Percentiles rank a stretch among this genome's conserved stretches.
These are phyloP conservation scores for Bombus picipes DNA, from an alignment of 1,140 invertebrate species.

Conservation along the genomic window DNA sequence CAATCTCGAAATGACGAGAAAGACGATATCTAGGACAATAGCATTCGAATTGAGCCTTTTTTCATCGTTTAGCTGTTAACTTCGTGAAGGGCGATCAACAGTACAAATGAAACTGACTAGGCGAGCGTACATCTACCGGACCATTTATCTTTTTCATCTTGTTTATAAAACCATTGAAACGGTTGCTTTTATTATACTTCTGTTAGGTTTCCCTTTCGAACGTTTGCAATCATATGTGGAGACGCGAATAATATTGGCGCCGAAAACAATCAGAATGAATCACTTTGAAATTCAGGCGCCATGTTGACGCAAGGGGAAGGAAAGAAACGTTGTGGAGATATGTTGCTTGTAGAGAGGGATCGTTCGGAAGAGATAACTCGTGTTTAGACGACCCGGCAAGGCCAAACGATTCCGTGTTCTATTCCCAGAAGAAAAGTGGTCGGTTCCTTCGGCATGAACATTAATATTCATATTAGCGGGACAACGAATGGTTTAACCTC, in stretches of 20 bases:
- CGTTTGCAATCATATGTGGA: background rate
- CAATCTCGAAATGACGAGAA: background rate
- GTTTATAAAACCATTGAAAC: too few species aligned
- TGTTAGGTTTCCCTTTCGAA: background rate
- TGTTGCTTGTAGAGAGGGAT: background rate
- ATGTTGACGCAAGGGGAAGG: background rate
- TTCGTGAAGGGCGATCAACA: background rate
- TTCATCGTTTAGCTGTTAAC: background rate
- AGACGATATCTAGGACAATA: background rate
- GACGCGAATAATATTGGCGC: background rate
- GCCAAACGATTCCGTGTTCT: slow-evolving; percentile 55
- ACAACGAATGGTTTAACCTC: slow-evolving; percentile 18
- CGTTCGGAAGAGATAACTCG: background rate
- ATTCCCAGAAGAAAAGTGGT: slow-evolving; percentile 70
- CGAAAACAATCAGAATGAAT: background rate
- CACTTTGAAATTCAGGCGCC: too few species aligned
- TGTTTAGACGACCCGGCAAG: slow-evolving; percentile 14
- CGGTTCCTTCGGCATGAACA: slow-evolving; percentile 52
- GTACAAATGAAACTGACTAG: background rate
- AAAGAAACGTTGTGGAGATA: background rate
- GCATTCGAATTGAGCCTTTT: background rate
- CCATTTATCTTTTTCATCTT: too few species aligned
- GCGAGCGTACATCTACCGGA: too few species aligned
- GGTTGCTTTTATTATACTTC: background rate
- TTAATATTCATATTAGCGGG: slow-evolving; percentile 74